phyloP scores from a whole-genome alignment of 23 tunicate genomes.

The Aplidium turbinatum region DNA sequence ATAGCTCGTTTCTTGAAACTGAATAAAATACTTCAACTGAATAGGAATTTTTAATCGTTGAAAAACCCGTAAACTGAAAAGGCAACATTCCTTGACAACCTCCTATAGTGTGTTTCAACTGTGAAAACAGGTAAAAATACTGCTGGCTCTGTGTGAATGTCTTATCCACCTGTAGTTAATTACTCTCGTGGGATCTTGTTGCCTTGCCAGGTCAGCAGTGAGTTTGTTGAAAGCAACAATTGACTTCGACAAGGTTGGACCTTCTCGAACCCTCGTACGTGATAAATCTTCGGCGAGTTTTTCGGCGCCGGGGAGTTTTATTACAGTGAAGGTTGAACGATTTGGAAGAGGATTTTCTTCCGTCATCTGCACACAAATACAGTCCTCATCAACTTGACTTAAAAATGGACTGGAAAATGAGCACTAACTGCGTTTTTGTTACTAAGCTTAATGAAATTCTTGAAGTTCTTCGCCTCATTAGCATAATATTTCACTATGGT shows the following conservation, averaged over 20 bases:
- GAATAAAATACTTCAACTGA: too few species aligned
- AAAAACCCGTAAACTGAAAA: too few species aligned
- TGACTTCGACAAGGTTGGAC: conserved; percentile 79
- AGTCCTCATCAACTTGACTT: neutral
- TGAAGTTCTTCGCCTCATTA: too few species aligned
- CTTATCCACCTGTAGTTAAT: conserved; percentile 76
- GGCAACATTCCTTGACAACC: too few species aligned
- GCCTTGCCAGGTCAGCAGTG: conserved; percentile 86
- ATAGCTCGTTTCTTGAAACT: too few species aligned
- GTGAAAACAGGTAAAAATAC: neutral
- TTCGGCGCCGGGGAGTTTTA: conserved; percentile 83
- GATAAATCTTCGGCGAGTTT: conserved; percentile 85
- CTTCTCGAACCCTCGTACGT: conserved; percentile 73
- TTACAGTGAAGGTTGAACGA: conserved; percentile 79
- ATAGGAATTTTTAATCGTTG: too few species aligned
- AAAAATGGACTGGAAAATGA: neutral
- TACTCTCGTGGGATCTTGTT: conserved; percentile 79
- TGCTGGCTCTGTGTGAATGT: neutral
- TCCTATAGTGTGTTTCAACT: neutral
- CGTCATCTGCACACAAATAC: conserved; percentile 70
- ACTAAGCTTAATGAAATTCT: too few species aligned
- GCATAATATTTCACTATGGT: too few species aligned
- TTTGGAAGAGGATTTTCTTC: conserved; percentile 94
- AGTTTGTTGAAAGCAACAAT: conserved; percentile 77
- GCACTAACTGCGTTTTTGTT: neutral